Evolutionary conservation across 2,113 vertebrate genomes (phyloP).

Genomic region (Thalassoma bifasciatum): DNA sequence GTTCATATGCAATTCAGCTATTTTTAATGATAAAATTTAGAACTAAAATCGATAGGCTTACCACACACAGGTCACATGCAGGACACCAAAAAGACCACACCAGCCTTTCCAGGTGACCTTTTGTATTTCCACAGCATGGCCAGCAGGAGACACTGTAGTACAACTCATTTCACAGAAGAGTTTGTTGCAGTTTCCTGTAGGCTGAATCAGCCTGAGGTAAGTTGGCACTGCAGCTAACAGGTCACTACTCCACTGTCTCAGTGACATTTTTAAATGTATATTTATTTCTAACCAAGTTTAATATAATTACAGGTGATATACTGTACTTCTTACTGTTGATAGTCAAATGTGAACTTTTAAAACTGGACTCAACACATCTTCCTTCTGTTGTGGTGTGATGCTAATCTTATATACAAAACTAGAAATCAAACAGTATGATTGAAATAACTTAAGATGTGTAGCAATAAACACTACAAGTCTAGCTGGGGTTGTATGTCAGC

Average conservation of each 20-base stretch:
- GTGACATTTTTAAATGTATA: no score
- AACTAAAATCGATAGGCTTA: no score
- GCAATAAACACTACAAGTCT: neutral
- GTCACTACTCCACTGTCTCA: neutral
- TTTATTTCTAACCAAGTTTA: no score
- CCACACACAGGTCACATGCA: no score
- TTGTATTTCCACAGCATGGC: neutral
- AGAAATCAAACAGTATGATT: neutral
- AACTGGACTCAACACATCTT: neutral
- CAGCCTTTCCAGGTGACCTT: neutral
- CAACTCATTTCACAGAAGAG: neutral
- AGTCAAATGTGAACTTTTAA: neutral
- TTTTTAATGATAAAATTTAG: no score
- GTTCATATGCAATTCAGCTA: no score
- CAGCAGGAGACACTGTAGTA: constrained; percentile 55
- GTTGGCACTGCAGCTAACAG: neutral
- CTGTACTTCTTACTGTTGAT: neutral
- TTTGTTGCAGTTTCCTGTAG: neutral
- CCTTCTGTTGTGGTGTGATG: neutral
- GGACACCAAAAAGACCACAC: no score
- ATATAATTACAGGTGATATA: no score
- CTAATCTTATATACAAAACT: neutral
- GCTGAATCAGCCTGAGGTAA: constrained; percentile 4
- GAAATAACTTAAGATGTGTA: neutral
- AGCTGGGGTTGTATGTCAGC: constrained; percentile 30